Base-by-base conservation (phyloP, 2,888 invertebrate species). In the Busseola fusca region DNA sequence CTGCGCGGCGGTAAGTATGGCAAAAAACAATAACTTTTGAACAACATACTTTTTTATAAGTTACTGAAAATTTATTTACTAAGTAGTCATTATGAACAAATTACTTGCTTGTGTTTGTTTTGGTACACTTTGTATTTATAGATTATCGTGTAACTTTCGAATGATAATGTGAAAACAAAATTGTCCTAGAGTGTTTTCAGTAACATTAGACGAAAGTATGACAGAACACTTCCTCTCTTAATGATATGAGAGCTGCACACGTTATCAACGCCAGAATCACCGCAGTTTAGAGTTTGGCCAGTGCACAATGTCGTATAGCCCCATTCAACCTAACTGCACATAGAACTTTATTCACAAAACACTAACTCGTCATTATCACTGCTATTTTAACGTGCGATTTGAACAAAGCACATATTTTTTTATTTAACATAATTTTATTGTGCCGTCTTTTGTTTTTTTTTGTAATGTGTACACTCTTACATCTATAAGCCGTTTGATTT, bases 401-500 rank as follows among this genome's bases (percentile, higher is more conserved):
- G 6, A 48, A 62, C 5, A n/a, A 37, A 37, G 27, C 14, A n/a
- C 14, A 21, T 27, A 57, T 37, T 56, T 50, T 57, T 40, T 18
- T 30, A 5, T 69, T 48, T 30, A 18, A 18, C 16, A 50, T 48
- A 16, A 21, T 63, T 42, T 50, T 45, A 48, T 58, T 30, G 58
- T 52, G 58, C 25, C 3, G 30, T 34, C 16, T 52, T 37, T 45
- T 34, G 25, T 18, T 27, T 42, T 27, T n/a, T 40, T 40, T 50
- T 40, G n/a, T n/a, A 25, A 6, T 18, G 42, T 42, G 40, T 30
- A 50, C 3, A 18, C 14, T 59, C 67, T 77, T 78, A 72, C 16
- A 72, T 34, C 27, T 79, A 76, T 14, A 71, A 71, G 66, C 74
- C 37, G 2, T 79, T 83, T 82, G 83, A 85, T 85, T 82, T 85